Conservation (phyloP, 2,113 vertebrate genomes). For the Clupea harengus region DNA sequence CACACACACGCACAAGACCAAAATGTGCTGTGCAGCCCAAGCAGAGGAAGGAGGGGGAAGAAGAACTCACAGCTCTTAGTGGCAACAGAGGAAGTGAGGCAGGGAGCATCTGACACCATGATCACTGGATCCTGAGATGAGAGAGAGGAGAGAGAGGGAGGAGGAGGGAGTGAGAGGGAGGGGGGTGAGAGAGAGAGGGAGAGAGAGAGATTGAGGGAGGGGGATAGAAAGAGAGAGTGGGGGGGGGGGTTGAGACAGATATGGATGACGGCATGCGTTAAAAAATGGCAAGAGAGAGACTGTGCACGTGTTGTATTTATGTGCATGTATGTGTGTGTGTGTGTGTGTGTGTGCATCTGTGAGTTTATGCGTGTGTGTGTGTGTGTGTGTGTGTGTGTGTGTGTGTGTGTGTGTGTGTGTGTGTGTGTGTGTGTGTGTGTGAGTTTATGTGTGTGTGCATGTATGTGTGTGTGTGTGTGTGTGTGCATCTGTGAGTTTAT, state of each 20-base stretch:
- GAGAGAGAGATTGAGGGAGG: not conserved
- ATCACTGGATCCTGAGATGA: conserved; percentile 40
- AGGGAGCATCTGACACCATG: conserved; percentile 37
- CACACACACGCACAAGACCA: not conserved
- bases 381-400: too few relatives aligned
- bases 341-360: too few relatives aligned
- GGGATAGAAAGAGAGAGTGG: not conserved
- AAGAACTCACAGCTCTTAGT: conserved; percentile 59
- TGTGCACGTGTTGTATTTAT: not conserved
- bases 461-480: too few relatives aligned
- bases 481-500: too few relatives aligned
- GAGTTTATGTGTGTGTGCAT: too few relatives aligned
- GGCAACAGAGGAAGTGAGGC: conserved; percentile 47
- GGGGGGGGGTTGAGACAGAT: not conserved
- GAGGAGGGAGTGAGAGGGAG: too few relatives aligned
- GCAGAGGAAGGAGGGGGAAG: not conserved
- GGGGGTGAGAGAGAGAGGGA: too few relatives aligned
- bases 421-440: not conserved
- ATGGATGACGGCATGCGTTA: not conserved
- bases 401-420: too few relatives aligned
- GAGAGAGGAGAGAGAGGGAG: conserved; percentile 4
- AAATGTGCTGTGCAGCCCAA: too few relatives aligned
- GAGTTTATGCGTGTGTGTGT: too few relatives aligned
- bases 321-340: too few relatives aligned
- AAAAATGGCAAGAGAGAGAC: not conserved